These are phyloP conservation scores for human DNA, from an alignment of 2,113 vertebrate genomes.

Conservation along the genomic window DNA sequence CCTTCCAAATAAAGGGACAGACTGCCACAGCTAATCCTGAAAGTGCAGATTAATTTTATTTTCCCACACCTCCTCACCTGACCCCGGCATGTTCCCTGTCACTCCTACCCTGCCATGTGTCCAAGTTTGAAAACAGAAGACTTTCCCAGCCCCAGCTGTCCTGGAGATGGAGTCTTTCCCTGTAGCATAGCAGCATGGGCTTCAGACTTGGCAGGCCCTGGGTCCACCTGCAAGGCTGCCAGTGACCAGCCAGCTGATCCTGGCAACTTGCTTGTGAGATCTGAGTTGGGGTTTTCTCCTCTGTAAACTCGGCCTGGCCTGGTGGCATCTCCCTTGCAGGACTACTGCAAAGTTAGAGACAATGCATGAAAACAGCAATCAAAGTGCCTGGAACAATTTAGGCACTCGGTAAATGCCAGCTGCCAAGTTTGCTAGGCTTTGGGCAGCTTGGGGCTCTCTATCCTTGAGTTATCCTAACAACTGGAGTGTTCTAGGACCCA, in stretches of 20 bases:
- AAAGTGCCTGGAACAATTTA: not conserved
- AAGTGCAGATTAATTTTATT: not conserved
- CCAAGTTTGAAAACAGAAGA: not conserved
- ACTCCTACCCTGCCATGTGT: not conserved
- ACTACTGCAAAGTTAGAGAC: not conserved
- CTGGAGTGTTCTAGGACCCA: not conserved
- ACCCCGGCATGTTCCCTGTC: not conserved
- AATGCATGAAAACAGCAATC: not conserved
- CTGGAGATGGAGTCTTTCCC: not conserved
- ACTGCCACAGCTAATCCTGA: not conserved
- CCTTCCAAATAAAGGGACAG: not conserved
- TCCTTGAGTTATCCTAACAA: not conserved
- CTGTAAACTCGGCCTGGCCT: not conserved
- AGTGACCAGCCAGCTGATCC: not conserved
- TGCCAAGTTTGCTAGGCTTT: not conserved
- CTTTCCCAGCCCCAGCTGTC: not conserved
- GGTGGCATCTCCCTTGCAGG: not conserved
- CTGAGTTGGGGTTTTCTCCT: not conserved
- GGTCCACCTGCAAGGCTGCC: not conserved
- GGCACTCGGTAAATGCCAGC: not conserved
- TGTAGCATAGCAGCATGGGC: not conserved
- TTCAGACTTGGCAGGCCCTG: not conserved
- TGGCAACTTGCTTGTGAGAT: not conserved
- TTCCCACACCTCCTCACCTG: not conserved
- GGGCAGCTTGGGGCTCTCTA: not conserved